These are phyloP conservation scores for Mimas tiliae DNA, from an alignment of 2,888 invertebrate genomes.

Conservation along the genomic window DNA sequence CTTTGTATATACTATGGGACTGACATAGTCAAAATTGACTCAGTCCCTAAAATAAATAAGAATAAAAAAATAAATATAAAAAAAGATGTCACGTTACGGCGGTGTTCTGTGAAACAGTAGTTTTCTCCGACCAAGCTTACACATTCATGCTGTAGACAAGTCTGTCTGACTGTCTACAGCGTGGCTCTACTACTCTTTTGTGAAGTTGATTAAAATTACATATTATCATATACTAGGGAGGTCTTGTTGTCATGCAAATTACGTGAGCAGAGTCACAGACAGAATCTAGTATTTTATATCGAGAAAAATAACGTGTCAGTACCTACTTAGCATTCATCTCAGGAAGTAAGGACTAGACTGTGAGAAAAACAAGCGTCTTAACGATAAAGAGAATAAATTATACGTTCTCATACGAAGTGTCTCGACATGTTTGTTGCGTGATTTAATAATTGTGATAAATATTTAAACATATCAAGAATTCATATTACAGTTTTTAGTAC, in stretches of 20 bases:
- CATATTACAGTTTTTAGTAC: background rate
- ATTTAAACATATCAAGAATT: background rate
- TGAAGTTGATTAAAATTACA: no score
- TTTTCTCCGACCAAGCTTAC: no score
- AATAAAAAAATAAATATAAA: no score
- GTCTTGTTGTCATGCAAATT: background rate
- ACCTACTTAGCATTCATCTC: constrained; percentile 25
- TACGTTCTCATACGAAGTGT: background rate
- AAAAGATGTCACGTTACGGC: no score
- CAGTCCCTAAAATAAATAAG: no score
- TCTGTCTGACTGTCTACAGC: no score
- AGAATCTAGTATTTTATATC: background rate
- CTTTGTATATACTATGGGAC: no score
- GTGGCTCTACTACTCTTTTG: no score
- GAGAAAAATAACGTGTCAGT: constrained; percentile 1
- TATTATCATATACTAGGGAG: background rate
- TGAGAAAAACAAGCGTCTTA: constrained; percentile 22
- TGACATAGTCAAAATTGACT: no score
- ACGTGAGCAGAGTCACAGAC: background rate
- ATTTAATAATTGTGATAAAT: background rate
- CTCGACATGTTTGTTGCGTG: background rate
- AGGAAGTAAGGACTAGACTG: constrained; percentile 26
- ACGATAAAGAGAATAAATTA: constrained; percentile 21
- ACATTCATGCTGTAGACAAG: no score
- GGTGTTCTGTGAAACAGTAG: no score